Base-by-base conservation (phyloP, 2,113 vertebrate species). In the Saccopteryx bilineata region DNA sequence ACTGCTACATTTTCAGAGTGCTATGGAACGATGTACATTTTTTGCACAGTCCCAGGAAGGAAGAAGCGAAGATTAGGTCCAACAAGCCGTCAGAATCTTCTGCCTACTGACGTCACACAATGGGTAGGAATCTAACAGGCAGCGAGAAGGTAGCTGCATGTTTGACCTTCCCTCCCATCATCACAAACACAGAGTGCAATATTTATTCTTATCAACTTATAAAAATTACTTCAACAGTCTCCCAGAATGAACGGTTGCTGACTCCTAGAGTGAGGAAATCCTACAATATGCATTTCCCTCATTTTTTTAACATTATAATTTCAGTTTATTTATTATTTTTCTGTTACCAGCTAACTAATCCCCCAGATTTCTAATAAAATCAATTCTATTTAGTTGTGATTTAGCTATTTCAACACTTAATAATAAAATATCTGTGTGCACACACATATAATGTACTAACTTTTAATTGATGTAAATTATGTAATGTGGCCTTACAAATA, bases 401-500 rank as follows among this genome's bases (percentile, higher is more conserved):
- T 93, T 82, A 58, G 52, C 21, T 78, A 87, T 56, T 19, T 48
- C 21, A 63, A 75, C 13, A 8, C 2, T 91, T 81, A 92, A 48
- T 68, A 31, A 69, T 60, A 33, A 86, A 75, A 71, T 39, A 83
- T 83, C 28, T 79, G 12, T 80, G 12, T 33, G 60, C 48, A 80
- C 8, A 56, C 0, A 87, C 2, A 31, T 14, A 58, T 69, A 76
- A 79, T 4, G 39, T 17, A 63, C 26, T 39, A 65, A 83, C 21
- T 84, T 90, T 86, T 63, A 39, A 28, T 88, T n/a, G 72, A 89
- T 0, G 9, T 31, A 82, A 85, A 3, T 54, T 81, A 9, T 81
- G 85, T 85, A 84, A 52, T 14, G 19, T 84, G 23, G 21, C 8
- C 31, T 92, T 97, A 71, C 1, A 66, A 52, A 90, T 75, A 93